Percentiles rank a stretch among this genome's conserved stretches.
These are phyloP conservation scores for Polyommatus iphigenia DNA, from an alignment of 2,888 invertebrate species.

Conservation along the genomic window DNA sequence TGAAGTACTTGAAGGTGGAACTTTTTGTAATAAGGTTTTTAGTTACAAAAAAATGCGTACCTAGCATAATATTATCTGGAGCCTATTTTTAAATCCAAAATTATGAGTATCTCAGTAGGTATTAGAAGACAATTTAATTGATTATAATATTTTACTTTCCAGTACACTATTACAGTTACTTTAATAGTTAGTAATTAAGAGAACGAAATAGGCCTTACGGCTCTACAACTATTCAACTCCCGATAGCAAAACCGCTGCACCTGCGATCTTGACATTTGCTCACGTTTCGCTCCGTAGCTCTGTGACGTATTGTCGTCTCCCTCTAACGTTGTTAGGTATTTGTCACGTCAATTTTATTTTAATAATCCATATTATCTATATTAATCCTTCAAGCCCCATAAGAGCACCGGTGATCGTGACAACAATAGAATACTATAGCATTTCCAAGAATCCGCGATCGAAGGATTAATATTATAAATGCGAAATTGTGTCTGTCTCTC, in stretches of 20 bases:
- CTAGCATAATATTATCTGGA: too few relatives aligned
- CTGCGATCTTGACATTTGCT: slow-evolving; percentile 54
- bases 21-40: too few relatives aligned
- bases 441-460: too few relatives aligned
- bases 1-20: too few relatives aligned
- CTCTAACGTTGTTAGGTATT: background rate
- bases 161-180: background rate
- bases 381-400: too few relatives aligned
- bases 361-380: background rate
- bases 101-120: too few relatives aligned
- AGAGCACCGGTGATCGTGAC: too few relatives aligned
- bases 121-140: background rate
- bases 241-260: slow-evolving; percentile 46
- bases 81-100: too few relatives aligned
- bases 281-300: background rate
- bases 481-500: too few relatives aligned
- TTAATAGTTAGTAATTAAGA: background rate
- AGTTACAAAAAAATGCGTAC: too few relatives aligned
- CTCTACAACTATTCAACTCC: slow-evolving; percentile 39
- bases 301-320: background rate
- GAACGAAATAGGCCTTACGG: background rate
- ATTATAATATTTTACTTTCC: background rate
- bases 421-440: too few relatives aligned
- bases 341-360: background rate
- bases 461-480: too few relatives aligned